Percentiles rank a stretch among this genome's conserved stretches.
Evolutionary conservation across 2,888 invertebrate genomes (phyloP).

Genomic region (Tanypteryx hageni): DNA sequence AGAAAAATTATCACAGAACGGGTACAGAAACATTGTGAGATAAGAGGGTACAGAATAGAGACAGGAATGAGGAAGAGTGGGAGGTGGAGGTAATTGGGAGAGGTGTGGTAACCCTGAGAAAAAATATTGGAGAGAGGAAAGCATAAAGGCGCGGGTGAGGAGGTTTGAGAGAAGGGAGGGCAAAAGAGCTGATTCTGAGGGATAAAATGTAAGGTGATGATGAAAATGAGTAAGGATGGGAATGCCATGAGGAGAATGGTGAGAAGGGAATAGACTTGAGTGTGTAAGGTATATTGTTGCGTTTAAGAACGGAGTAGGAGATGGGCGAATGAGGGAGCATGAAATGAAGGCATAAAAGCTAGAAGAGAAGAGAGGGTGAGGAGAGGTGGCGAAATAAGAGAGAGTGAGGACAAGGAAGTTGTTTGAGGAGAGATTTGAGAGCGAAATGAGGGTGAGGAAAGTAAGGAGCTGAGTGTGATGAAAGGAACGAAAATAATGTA

Average conservation of each 20-base stretch:
- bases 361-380: not conserved
- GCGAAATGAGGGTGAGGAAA: too few relatives aligned
- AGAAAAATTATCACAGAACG: not conserved
- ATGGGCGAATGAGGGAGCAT: not conserved
- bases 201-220: not conserved
- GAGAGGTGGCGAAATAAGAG: not conserved
- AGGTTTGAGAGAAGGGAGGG: not conserved
- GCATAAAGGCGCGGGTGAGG: not conserved
- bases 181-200: not conserved
- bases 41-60: too few relatives aligned
- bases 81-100: not conserved
- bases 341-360: too few relatives aligned
- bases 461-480: too few relatives aligned
- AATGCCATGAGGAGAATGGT: not conserved
- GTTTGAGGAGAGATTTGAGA: too few relatives aligned
- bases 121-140: not conserved
- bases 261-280: not conserved
- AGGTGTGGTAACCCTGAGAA: not conserved
- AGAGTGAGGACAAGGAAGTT: not conserved
- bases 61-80: not conserved
- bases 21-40: too few relatives aligned
- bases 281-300: not conserved
- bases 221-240: not conserved
- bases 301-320: not conserved
- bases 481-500: too few relatives aligned